Evolutionary conservation across 2,113 vertebrate genomes (phyloP), one percentile per base, ranked within the genome.

Genomic region (Nyctibius bracteatus): DNA sequence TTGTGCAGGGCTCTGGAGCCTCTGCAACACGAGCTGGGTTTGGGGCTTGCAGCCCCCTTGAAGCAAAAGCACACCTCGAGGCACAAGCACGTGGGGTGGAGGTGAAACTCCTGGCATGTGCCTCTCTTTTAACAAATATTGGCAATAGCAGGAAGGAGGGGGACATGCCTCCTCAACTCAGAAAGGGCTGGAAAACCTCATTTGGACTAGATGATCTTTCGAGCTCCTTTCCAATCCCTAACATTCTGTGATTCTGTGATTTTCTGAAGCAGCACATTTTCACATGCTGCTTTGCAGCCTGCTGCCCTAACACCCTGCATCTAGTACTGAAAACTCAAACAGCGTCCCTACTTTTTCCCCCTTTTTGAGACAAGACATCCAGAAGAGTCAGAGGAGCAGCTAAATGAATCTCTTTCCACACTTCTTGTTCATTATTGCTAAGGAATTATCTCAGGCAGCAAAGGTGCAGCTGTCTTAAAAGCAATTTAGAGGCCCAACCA

Each of bases 11-110:
- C 7, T 21, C 37, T 13, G 3, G 35, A 59, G 14, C 39, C 15
- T 4, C 54, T 79, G 59, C 41, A 33, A 14, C 37, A 41, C 14
- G 1, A 10, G 27, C 19, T 0, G 0, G 22, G 4, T 58, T 44
- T 62, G 39, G 46, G n/a, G 15, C 37, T 79, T 2, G 3, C 37
- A 67, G 28, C 3, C 6, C 47, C 21, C 23, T 74, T 1, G 3
- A 27, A 47, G 14, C 49, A 85, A 10, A 46, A 28, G 25, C 47
- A 20, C 20, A 44, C 3, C 57, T n/a, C 7, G 12, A 63, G 43
- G 54, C 35, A 3, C n/a, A 49, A 71, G 28, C 9, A 33, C 2
- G 1, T 22, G 12, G 16, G 49, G 33, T 35, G 43, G 62, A 54
- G 49, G 12, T 59, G 30, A 39, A 73, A 5, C 2, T 27, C n/a